These are phyloP conservation scores for Cinara cedri DNA, from an alignment of 2,888 invertebrate genomes.

Conservation along the genomic window DNA sequence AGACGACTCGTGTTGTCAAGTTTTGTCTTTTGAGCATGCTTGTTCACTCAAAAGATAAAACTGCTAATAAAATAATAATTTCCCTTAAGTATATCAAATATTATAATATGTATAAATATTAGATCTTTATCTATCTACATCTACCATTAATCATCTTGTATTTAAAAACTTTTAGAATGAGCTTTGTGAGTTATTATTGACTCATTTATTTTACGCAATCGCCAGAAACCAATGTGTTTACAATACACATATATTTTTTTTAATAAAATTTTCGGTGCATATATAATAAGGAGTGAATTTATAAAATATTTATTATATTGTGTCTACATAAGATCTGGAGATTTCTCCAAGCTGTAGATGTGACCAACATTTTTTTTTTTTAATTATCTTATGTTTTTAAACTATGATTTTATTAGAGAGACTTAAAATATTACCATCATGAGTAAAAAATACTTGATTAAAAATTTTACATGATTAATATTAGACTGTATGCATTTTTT, in stretches of 20 bases:
- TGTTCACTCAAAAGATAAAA: constrained; percentile 4
- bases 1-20: neutral
- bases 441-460: too few species aligned
- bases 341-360: neutral
- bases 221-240: neutral
- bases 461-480: constrained; percentile 20
- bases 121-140: neutral
- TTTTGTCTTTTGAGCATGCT: constrained; percentile 30
- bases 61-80: constrained; percentile 6
- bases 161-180: constrained; percentile 23
- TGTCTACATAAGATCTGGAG: neutral
- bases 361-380: constrained; percentile 12
- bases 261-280: constrained; percentile 20
- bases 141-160: constrained; percentile 15
- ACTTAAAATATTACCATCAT: constrained; percentile 1
- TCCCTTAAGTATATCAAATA: constrained; percentile 2
- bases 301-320: neutral
- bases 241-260: constrained; percentile 27
- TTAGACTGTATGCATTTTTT: constrained; percentile 44
- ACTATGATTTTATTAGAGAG: neutral
- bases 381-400: neutral
- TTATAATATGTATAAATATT: neutral
- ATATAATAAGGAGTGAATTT: neutral
- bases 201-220: neutral
- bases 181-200: constrained; percentile 25